Base-by-base conservation (phyloP, 2,888 invertebrate species). In the Drosophila atripex region DNA sequence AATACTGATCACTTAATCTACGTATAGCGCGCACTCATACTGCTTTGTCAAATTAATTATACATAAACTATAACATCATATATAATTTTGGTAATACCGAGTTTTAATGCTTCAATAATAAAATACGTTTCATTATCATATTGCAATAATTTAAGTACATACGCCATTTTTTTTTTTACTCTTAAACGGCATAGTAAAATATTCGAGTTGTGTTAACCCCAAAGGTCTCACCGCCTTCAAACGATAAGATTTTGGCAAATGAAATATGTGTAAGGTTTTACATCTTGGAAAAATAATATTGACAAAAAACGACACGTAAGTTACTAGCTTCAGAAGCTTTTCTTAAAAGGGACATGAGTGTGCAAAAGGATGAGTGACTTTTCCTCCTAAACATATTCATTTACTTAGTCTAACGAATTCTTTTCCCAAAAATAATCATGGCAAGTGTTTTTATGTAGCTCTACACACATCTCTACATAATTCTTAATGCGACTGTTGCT, bases 1-100 rank as follows among this genome's bases (percentile, higher is more conserved):
- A 87, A 87, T 87, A 88, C 87, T 87, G 87, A 77, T 88, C 70
- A 76, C 87, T 88, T 87, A 18, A 18, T 18, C 1, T 18, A 87
- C 74, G 75, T 76, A 82, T 69, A 72, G 25, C 35, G 50, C 64
- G 64, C 50, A 45, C 50, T 28, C 7, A n/a, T 18, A 43, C 43
- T 28, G 63, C 43, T 52, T 53, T 71, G 53, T 64, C 57, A 56
- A 38, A 64, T 56, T 55, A 25, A 45, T 52, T 46, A 54, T 76
- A 80, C 74, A 78, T 80, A 77, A 54, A 52, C 74, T 75, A 80
- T 70, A 68, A 74, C 54, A 78, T 74, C 53, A 69, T 70, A 54
- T 72, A 68, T 71, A 25, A 30, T 54, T 49, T 30, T 25, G 25
- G 25, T 21, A 46, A 23, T 60, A 68, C 47, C 28, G 38, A 61